Evolutionary conservation across 2,113 vertebrate species (phyloP), one percentile per base, ranked within the genome.

Genomic region (Peromyscus leucopus): DNA sequence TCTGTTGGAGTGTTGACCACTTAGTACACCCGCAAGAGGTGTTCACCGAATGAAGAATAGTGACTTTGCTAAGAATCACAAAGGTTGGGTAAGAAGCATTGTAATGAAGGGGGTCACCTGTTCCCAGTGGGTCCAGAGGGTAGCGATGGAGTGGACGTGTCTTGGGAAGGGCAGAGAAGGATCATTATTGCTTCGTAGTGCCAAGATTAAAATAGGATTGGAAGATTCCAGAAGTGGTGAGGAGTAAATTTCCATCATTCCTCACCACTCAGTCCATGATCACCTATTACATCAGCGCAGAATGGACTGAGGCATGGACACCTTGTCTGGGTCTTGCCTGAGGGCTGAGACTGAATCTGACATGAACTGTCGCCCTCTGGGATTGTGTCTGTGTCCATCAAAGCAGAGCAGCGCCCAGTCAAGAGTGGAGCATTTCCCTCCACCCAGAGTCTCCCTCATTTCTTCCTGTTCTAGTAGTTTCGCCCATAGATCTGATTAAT

Each of bases 41-140:
- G 76, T 46, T 79, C 82, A 33, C 78, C 48, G 33, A 69, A 28
- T 48, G 63, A 63, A 36, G 63, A 26, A 7, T 5, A 48, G 55
- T 33, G 61, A 33, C 42, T 42, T 12, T 13, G 24, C n/a, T 42
- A 48, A 36, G 74, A 71, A 65, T 57, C 90, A 86, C 28, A 11
- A 91, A 79, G 82, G 93, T 67, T 28, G 46, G 74, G 31, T 90
- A 48, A 91, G 63, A 59, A 78, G 21, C 33, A 48, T 21, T 2
- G 13, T 3, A 12, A 28, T 28, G 67, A 57, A 59, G 26, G 13
- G 13, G 19, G 59, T 12, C 42, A 28, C 51, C 46, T 9, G 12
- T 6, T n/a, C 7, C 13, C 7, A 4, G 15, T 2, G 12, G 78
- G 26, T 26, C 7, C 0, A 21, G 22, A 33, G 17, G 4, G 26